phyloP scores from a whole-genome alignment of 1,140 invertebrate genomes.

The Drosophila setifemur region DNA sequence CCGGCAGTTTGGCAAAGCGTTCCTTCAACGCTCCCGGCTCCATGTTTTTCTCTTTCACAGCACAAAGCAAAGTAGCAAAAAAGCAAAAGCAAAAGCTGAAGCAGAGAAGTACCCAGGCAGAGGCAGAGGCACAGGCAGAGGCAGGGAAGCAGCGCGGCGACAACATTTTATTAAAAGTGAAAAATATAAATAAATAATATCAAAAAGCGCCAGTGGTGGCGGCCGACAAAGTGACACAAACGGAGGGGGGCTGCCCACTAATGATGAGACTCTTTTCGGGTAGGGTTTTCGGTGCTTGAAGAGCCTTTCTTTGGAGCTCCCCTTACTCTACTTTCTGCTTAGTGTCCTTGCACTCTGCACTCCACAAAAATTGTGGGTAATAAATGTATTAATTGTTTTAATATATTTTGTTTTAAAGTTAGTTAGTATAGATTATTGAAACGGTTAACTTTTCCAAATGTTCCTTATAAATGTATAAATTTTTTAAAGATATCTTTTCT shows the following conservation, averaged over 20 bases:
- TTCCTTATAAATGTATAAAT: no score
- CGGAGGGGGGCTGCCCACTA: slow-evolving; percentile 45
- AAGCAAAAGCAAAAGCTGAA: no score
- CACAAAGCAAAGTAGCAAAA: slow-evolving; percentile 19
- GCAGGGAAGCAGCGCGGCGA: slow-evolving; percentile 8
- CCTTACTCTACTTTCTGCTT: not conserved
- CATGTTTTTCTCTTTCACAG: not conserved
- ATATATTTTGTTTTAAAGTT: no score
- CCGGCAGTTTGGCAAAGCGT: slow-evolving; percentile 51
- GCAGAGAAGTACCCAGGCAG: no score
- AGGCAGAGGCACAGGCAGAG: slow-evolving; percentile 3
- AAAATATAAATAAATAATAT: slow-evolving; percentile 67
- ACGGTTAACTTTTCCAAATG: no score
- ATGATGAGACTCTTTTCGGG: slow-evolving; percentile 55
- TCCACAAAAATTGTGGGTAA: not conserved
- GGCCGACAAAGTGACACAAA: slow-evolving; percentile 53
- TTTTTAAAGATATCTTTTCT: no score
- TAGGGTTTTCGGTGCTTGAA: slow-evolving; percentile 24
- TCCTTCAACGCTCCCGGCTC: not conserved
- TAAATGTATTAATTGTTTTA: not conserved
- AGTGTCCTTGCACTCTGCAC: slow-evolving; percentile 39
- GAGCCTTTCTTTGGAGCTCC: slow-evolving; percentile 10
- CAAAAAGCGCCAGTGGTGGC: slow-evolving; percentile 32
- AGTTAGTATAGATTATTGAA: no score
- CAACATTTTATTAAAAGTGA: slow-evolving; percentile 66